Conservation (phyloP, 2,888 invertebrate genomes). For the Dicyrtomina minuta region DNA sequence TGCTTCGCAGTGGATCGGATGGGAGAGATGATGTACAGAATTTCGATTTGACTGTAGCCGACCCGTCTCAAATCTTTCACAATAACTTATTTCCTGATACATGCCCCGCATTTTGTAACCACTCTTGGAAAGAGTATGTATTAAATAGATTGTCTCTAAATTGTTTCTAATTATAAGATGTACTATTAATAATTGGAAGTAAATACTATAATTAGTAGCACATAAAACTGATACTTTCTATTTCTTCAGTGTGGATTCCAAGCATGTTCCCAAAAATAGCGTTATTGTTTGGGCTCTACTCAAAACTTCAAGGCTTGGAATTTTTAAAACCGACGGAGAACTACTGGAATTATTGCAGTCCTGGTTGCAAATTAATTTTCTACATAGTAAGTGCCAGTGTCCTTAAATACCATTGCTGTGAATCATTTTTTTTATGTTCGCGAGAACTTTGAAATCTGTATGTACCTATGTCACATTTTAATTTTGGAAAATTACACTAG, state of each 20-base stretch:
- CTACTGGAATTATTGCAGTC: background rate
- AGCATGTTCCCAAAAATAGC: no score
- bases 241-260: background rate
- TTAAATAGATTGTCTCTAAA: no score
- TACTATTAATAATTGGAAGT: no score
- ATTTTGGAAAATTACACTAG: slow-evolving; percentile 1
- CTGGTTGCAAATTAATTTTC: background rate
- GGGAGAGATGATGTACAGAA: no score
- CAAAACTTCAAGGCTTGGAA: background rate
- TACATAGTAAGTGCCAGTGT: slow-evolving; percentile 2
- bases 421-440: no score
- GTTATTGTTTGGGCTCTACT: slow-evolving; percentile 16
- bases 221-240: background rate
- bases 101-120: background rate
- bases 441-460: background rate
- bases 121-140: no score
- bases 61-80: background rate
- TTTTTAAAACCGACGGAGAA: slow-evolving; percentile 2
- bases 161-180: background rate
- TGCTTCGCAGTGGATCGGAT: no score
- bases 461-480: background rate
- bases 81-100: background rate
- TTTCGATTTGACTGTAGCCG: background rate
- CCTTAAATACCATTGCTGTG: no score
- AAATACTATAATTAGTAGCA: background rate